Conservation (phyloP, 2,113 vertebrate genomes). For the Leptocoma aspasia region DNA sequence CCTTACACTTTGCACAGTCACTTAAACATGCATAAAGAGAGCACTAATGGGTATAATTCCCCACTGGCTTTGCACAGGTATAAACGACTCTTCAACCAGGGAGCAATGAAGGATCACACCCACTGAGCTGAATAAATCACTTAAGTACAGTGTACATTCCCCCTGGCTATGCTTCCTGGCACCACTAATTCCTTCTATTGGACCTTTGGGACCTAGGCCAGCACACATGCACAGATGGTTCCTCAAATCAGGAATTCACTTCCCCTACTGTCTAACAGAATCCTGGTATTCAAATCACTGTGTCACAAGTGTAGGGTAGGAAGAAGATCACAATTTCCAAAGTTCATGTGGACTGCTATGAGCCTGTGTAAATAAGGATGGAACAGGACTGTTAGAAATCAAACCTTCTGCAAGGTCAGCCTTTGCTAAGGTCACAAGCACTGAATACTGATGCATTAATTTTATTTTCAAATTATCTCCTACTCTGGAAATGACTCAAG, state of each 20-base stretch:
- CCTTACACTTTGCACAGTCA: constrained; percentile 25
- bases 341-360: not conserved
- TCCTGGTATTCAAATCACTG: not conserved
- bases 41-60: constrained; percentile 17
- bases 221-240: not conserved
- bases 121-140: constrained; percentile 27
- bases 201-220: constrained; percentile 10
- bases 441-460: no score
- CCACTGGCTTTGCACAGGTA: not conserved
- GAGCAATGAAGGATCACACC: constrained; percentile 31
- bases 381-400: not conserved
- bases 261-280: not conserved
- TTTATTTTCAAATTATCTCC: not conserved
- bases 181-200: not conserved
- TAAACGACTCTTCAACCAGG: not conserved
- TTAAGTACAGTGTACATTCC: not conserved
- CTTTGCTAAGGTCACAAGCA: not conserved
- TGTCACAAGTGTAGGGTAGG: not conserved
- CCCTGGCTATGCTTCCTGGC: constrained; percentile 7
- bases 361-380: not conserved
- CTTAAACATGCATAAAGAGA: constrained; percentile 37
- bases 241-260: not conserved
- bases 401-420: not conserved
- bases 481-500: not conserved
- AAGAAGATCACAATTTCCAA: not conserved